Percentiles rank a stretch among this genome's conserved stretches.
These are phyloP conservation scores for Ranitomeya imitator DNA, from an alignment of 2,113 vertebrate genomes.

Conservation along the genomic window DNA sequence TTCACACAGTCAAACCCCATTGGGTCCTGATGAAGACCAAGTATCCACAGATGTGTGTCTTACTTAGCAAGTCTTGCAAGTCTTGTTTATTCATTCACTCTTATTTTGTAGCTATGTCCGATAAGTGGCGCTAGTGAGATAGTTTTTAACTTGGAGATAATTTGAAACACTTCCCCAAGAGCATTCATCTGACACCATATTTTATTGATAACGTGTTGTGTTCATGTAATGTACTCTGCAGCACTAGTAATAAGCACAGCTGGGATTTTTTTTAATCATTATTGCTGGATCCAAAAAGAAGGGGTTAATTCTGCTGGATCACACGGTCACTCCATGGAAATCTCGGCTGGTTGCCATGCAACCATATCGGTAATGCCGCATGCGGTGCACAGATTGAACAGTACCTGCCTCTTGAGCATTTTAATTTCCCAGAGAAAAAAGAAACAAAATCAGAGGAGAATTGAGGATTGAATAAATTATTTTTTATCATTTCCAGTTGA, in stretches of 20 bases:
- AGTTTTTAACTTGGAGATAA: too few species aligned
- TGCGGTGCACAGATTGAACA: slow-evolving; percentile 48
- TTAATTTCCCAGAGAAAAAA: slow-evolving; percentile 27
- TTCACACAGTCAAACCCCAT: too few species aligned
- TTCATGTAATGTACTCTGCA: neutral
- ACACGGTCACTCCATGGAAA: slow-evolving; percentile 53
- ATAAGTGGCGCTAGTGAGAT: too few species aligned
- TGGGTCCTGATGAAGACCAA: too few species aligned
- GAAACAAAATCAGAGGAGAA: slow-evolving; percentile 5
- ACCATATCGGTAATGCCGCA: slow-evolving; percentile 60
- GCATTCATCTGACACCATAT: neutral
- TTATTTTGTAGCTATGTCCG: too few species aligned
- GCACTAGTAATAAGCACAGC: neutral
- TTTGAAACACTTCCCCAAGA: neutral
- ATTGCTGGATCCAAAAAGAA: neutral
- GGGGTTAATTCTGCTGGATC: slow-evolving; percentile 32
- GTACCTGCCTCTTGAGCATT: slow-evolving; percentile 42
- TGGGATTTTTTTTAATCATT: neutral
- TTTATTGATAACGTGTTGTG: neutral
- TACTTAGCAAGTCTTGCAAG: too few species aligned
- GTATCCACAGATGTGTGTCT: too few species aligned
- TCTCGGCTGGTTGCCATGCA: slow-evolving; percentile 64
- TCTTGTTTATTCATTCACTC: too few species aligned
- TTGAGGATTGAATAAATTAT: slow-evolving; percentile 34
- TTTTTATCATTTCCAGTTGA: slow-evolving; percentile 43